Base-by-base conservation (phyloP, 2,797 vertebrate genomes). In the Nyctalus aviator region DNA sequence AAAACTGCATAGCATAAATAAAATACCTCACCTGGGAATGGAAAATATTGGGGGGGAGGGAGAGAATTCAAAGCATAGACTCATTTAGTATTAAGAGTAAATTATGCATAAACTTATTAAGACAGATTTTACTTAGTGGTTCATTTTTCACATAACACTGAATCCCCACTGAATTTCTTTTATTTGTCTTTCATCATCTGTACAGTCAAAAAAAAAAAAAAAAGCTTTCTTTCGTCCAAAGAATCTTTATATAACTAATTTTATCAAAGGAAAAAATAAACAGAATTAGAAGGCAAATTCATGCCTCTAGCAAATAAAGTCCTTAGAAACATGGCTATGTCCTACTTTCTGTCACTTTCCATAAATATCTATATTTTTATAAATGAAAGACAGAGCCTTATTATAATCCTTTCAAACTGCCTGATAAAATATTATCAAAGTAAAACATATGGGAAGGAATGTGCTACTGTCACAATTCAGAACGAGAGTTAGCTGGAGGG, bases 401-500 rank as follows among this genome's bases (percentile, higher is more conserved):
- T 97, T 98, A 97, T 96, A 97, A 97, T 98, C 94, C 83, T 84
- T 85, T 97, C 88, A 95, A 96, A 92, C 71, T 0, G 55, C 59
- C 78, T 93, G 87, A 96, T 95, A 97, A 97, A 98, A 92, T 97
- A 97, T 93, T 97, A 98, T 97, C 95, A 76, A 97, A 97, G 95
- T 90, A 84, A 97, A 98, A 94, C 94, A 96, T 62, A 92, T 0
- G 88, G 82, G 62, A 97, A 97, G 96, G 98, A 98, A 98, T 98
- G 97, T 92, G 95, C 96, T 95, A 97, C 98, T 98, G 97, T 96
- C 98, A 97, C 97, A 97, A 98, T 98, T 98, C 97, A 98, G 98
- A 98, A 98, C 71, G 90, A 98, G 97, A 98, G 98, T 96, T 98
- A 98, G 98, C 98, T 98, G 98, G 98, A 99, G 98, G 98, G 98